These are phyloP conservation scores for Theodoxus fluviatilis DNA, from an alignment of 2,888 invertebrate genomes.

Conservation along the genomic window DNA sequence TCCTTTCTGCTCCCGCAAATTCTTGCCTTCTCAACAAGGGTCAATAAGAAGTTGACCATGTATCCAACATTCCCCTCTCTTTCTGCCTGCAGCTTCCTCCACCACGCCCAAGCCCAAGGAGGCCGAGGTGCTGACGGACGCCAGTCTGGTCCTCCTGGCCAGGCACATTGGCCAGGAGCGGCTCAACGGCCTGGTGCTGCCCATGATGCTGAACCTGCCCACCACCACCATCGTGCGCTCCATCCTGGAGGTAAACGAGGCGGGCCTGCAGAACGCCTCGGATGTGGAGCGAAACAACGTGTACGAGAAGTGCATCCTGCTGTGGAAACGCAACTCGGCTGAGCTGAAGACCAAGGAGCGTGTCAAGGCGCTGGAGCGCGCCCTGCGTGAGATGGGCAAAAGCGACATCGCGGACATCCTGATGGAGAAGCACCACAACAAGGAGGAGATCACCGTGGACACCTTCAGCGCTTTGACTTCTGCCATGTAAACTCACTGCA, in stretches of 20 bases:
- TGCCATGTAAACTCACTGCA: no score
- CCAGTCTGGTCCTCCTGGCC: slow-evolving; percentile 42
- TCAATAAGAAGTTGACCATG: no score
- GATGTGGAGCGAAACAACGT: slow-evolving; percentile 27
- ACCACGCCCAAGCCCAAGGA: slow-evolving; percentile 38
- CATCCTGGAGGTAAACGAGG: slow-evolving; percentile 33
- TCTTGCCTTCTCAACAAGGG: no score
- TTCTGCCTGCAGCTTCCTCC: not conserved
- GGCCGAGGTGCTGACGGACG: slow-evolving; percentile 42
- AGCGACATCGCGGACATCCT: slow-evolving; percentile 46
- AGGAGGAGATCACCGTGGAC: slow-evolving; percentile 45
- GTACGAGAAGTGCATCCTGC: slow-evolving; percentile 40
- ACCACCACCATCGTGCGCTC: slow-evolving; percentile 48
- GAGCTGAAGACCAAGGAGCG: slow-evolving; percentile 48
- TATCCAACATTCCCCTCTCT: not conserved
- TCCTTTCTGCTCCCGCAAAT: no score
- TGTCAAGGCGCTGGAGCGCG: slow-evolving; percentile 46
- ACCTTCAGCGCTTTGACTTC: no score
- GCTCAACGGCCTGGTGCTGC: slow-evolving; percentile 40
- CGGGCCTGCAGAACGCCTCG: slow-evolving; percentile 31
- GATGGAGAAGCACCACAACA: slow-evolving; percentile 43
- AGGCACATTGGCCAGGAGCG: slow-evolving; percentile 40
- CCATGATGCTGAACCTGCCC: slow-evolving; percentile 51
- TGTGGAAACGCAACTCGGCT: slow-evolving; percentile 44
- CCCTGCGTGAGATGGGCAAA: slow-evolving; percentile 51